A percentile compares a stretch with the other conserved stretches of the same genome.
These are phyloP conservation scores for Nasonia longicornis DNA, from an alignment of 1,140 invertebrate genomes.

Conservation along the genomic window DNA sequence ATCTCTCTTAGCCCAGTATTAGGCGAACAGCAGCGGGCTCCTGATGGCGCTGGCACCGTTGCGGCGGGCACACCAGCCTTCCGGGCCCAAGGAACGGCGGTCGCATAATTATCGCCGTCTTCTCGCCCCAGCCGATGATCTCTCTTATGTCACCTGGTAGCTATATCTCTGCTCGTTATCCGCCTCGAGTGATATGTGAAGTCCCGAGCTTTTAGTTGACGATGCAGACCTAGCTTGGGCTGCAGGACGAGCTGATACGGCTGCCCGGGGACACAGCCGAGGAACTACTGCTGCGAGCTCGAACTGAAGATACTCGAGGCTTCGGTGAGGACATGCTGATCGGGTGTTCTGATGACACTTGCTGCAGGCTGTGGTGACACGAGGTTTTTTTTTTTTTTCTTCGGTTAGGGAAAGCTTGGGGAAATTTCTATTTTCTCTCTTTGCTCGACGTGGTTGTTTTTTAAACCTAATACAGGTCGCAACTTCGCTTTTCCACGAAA, in stretches of 20 bases:
- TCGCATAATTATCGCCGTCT: slow-evolving; percentile 30
- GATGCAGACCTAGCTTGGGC: neutral
- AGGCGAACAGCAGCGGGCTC: neutral
- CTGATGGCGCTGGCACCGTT: neutral
- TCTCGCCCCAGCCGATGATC: neutral
- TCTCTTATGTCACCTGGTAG: no score
- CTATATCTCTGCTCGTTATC: no score
- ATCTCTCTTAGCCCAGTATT: slow-evolving; percentile 44
- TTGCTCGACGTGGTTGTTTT: no score
- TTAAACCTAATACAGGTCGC: no score
- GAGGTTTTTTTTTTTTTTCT: no score
- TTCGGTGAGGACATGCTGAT: neutral
- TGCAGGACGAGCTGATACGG: neutral
- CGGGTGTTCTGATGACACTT: neutral
- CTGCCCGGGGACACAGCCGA: neutral
- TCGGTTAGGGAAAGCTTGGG: no score
- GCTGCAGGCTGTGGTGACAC: no score
- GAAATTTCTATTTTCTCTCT: neutral
- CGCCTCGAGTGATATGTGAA: no score
- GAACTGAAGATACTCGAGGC: neutral
- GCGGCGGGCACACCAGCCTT: slow-evolving; percentile 14
- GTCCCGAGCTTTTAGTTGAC: no score
- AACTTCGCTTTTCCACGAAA: no score
- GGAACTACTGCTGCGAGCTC: neutral
- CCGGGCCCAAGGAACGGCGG: slow-evolving; percentile 25